A percentile compares a stretch with the other conserved stretches of the same genome.
Evolutionary conservation across 2,888 invertebrate genomes (phyloP).

Genomic region (Drymonia ruficornis): DNA sequence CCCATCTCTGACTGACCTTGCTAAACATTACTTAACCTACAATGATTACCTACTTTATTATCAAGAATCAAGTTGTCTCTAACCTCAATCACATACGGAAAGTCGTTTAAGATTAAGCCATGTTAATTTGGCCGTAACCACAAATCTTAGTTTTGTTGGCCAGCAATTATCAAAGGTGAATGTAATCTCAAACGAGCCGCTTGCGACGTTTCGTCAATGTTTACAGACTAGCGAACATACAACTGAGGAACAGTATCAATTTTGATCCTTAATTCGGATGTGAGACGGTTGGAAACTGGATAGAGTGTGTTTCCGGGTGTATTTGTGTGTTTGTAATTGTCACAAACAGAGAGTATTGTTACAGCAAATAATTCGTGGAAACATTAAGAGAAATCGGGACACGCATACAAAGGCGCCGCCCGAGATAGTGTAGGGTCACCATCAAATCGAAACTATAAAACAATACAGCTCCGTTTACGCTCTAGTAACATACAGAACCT

Average conservation of each 20-base stretch:
- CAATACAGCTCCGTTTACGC: too few relatives aligned
- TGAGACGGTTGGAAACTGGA: conserved; percentile 10
- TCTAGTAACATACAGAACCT: too few relatives aligned
- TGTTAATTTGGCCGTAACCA: conserved; percentile 56
- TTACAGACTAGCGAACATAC: conserved; percentile 54
- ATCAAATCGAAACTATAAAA: conserved; percentile 22
- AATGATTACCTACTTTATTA: conserved; percentile 37
- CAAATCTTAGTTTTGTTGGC: conserved; percentile 76
- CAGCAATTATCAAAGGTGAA: conserved; percentile 72
- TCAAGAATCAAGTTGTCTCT: conserved; percentile 32
- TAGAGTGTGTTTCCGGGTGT: conserved; percentile 6
- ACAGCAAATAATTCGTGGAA: conserved; percentile 82
- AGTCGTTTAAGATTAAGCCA: conserved; percentile 50
- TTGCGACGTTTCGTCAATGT: conserved; percentile 68
- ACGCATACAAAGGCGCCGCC: conserved; percentile 62
- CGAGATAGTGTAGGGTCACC: conserved; percentile 58
- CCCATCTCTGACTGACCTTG: too few relatives aligned
- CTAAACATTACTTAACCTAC: too few relatives aligned
- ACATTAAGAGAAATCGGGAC: conserved; percentile 74
- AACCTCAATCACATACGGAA: conserved; percentile 49
- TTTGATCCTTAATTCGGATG: conserved; percentile 38
- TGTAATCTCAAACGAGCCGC: conserved; percentile 80
- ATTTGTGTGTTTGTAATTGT: conserved; percentile 45
- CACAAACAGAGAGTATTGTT: conserved; percentile 72
- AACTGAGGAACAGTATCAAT: conserved; percentile 25